These are phyloP conservation scores for Podarcis cretensis DNA, from an alignment of 2,113 vertebrate species.

Conservation along the genomic window DNA sequence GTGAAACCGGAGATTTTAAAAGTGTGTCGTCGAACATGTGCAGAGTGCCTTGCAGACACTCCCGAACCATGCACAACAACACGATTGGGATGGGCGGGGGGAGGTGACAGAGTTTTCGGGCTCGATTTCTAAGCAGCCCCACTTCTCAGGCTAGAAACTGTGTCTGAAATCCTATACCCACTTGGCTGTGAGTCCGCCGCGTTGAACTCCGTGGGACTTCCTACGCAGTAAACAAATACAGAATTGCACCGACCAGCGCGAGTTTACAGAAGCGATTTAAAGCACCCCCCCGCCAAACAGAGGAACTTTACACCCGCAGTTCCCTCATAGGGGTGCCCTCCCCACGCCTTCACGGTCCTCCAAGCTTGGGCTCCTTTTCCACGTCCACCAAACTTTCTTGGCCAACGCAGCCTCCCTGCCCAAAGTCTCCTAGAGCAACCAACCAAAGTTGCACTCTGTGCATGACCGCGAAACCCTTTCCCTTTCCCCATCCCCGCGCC, in stretches of 20 bases:
- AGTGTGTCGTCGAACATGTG: neutral
- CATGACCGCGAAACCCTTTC: slow-evolving; percentile 53
- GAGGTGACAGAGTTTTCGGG: neutral
- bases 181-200: neutral
- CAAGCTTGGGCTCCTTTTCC: neutral
- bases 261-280: neutral
- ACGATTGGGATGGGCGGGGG: neutral
- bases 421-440: slow-evolving; percentile 6
- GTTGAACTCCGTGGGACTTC: too few species aligned
- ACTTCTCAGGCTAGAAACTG: neutral
- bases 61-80: neutral
- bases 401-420: neutral
- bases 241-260: neutral
- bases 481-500: slow-evolving; percentile 53
- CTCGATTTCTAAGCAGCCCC: neutral
- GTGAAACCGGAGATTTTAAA: neutral
- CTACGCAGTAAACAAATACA: neutral
- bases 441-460: slow-evolving; percentile 47
- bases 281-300: neutral
- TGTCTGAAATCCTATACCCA: neutral
- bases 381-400: neutral
- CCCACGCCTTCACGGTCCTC: too few species aligned
- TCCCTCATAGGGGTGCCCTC: too few species aligned
- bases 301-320: neutral
- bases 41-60: neutral